phyloP scores from a whole-genome alignment of 1,140 invertebrate species.

The Galleria mellonella region DNA sequence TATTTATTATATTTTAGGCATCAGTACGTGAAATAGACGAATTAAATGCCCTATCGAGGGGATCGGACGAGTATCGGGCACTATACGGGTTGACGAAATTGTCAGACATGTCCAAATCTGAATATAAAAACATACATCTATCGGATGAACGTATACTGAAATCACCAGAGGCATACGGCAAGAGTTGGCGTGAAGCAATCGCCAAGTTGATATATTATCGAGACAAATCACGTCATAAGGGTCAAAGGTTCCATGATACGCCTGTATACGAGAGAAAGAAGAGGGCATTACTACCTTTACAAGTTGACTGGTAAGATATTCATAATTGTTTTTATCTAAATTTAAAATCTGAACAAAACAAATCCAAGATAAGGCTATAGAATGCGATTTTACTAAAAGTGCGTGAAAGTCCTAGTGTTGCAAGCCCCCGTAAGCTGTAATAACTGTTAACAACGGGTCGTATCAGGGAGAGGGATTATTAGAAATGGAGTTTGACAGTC shows the following conservation, averaged over 20 bases:
- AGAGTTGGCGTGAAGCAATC: constrained; percentile 8
- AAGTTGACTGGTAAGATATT: constrained; percentile 58
- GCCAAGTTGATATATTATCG: constrained; percentile 4
- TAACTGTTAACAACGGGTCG: no score
- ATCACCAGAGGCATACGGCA: constrained; percentile 11
- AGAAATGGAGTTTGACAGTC: no score
- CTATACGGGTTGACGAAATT: constrained; percentile 83
- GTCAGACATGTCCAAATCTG: constrained; percentile 83
- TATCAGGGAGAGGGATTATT: no score
- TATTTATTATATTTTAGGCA: no score
- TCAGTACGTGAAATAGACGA: constrained; percentile 77
- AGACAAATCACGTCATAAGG: constrained; percentile 7
- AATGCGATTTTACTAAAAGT: no score
- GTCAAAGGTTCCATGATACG: constrained; percentile 26
- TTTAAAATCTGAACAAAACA: no score
- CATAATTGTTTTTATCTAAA: no score
- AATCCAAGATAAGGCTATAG: no score
- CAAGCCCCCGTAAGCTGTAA: no score
- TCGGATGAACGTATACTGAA: constrained; percentile 47
- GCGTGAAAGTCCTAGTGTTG: no score
- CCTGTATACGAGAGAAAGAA: constrained; percentile 36
- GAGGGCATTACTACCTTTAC: constrained; percentile 37
- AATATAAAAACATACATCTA: constrained; percentile 78
- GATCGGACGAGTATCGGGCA: constrained; percentile 74
- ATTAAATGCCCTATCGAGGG: constrained; percentile 75